Conservation (phyloP, 1,140 invertebrate genomes). For the Formica exsecta region DNA sequence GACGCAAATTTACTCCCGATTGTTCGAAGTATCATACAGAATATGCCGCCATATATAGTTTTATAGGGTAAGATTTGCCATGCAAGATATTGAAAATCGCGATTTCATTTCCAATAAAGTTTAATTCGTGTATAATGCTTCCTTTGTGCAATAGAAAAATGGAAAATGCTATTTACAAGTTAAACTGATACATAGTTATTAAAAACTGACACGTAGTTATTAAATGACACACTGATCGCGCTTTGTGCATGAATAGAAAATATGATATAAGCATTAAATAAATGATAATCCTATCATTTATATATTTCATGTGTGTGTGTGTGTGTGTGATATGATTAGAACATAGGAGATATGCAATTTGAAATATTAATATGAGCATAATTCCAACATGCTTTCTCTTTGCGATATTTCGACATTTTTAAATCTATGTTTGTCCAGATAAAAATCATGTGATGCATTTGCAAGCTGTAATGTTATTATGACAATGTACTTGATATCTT, state of each 20-base stretch:
- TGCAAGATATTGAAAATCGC: background rate
- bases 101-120: slow-evolving; percentile 16
- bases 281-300: too few relatives aligned
- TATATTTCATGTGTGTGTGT: background rate
- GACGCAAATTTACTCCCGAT: slow-evolving; percentile 25
- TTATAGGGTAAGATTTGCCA: slow-evolving; percentile 5
- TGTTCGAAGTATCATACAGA: background rate
- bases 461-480: slow-evolving; percentile 50
- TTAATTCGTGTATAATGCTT: background rate
- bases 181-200: slow-evolving; percentile 13
- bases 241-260: slow-evolving; percentile 3
- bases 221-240: background rate
- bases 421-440: background rate
- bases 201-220: slow-evolving; percentile 16
- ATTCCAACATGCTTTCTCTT: background rate
- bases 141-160: background rate
- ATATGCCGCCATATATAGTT: background rate
- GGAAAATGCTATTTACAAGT: slow-evolving; percentile 20
- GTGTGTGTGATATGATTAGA: background rate
- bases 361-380: background rate
- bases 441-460: slow-evolving; percentile 26
- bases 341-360: background rate
- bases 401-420: slow-evolving; percentile 27
- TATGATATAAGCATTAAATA: background rate
- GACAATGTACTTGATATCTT: slow-evolving; percentile 44